Evolutionary conservation across 2,113 vertebrate genomes (phyloP), one percentile per base, ranked within the genome.

Genomic region (Centropus bengalensis): DNA sequence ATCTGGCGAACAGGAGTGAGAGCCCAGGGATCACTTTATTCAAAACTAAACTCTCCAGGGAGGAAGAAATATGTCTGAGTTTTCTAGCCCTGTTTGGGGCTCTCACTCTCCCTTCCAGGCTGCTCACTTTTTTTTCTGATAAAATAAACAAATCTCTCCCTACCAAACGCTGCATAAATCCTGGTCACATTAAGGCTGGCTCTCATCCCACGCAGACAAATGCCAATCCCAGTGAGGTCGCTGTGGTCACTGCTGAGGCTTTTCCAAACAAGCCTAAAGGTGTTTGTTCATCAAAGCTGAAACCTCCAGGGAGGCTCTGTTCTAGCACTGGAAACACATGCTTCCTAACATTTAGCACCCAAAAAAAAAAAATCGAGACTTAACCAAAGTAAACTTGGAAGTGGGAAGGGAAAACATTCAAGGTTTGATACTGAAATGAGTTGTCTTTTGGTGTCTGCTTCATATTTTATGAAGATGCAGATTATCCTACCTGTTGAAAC

Each of bases 1-100:
- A 96, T 95, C 94, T 97, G 95, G 96, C 79, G 87, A 80, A 64
- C 40, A 52, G 90, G 80, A 5, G 47, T 82, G 91, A 79, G 84
- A 92, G 75, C 91, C 84, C 67, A 47, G 91, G 89, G 94, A 97
- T 56, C 1, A 1, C 59, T 94, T 87, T 40, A 49, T 52, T 86
- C 58, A 60, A 63, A 90, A 28, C 75, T 8, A 3, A 20, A 3
- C 66, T 32, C 79, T 94, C 94, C 44, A 45, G 60, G 55, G 52
- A 33, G 5, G 19, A 68, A 89, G 86, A 56, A 92, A 54, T 63
- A 22, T 28, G 70, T 22, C 70, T 36, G 68, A 75, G 89, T 51
- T 94, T 32, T 64, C 84, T 88, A 76, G 51, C 16, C 2, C 1
- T 52, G 71, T 40, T 84, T 69, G 7, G 42, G 67, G 74, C 77